Percentiles rank a stretch among this genome's conserved stretches.
Evolutionary conservation across 1,140 invertebrate genomes (phyloP).

Genomic region (Drosophila willistoni): DNA sequence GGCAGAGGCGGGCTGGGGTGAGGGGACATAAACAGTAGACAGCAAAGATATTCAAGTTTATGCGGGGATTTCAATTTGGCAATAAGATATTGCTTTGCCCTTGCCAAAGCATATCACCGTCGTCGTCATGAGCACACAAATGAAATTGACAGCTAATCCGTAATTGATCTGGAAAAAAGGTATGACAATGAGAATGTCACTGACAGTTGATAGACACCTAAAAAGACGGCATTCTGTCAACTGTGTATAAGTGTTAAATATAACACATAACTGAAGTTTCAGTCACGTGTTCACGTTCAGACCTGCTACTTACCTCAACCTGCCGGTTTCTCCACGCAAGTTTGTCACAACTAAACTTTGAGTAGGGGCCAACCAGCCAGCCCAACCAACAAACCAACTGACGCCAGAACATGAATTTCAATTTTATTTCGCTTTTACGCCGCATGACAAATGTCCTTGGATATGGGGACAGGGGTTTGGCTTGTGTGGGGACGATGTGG

Average conservation of each 20-base stretch:
- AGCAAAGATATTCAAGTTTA: slow-evolving; percentile 34
- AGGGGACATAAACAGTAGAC: slow-evolving; percentile 13
- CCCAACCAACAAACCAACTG: slow-evolving; percentile 19
- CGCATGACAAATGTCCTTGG: slow-evolving; percentile 65
- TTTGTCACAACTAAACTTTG: slow-evolving; percentile 44
- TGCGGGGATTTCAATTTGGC: slow-evolving; percentile 44
- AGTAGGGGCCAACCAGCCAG: slow-evolving; percentile 28
- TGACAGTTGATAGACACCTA: slow-evolving; percentile 48
- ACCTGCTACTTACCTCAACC: neutral
- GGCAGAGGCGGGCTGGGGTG: slow-evolving; percentile 8
- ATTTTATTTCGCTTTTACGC: slow-evolving; percentile 37
- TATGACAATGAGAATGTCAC: slow-evolving; percentile 52
- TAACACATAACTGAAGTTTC: slow-evolving; percentile 39
- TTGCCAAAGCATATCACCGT: slow-evolving; percentile 38
- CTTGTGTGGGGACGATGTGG: neutral
- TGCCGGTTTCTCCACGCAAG: slow-evolving; percentile 21
- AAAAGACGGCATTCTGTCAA: slow-evolving; percentile 35
- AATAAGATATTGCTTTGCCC: slow-evolving; percentile 54
- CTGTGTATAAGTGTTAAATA: slow-evolving; percentile 44
- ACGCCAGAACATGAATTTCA: slow-evolving; percentile 63
- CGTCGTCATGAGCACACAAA: slow-evolving; percentile 52
- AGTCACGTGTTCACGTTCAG: slow-evolving; percentile 28
- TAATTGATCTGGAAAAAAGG: slow-evolving; percentile 74
- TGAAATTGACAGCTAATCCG: slow-evolving; percentile 77
- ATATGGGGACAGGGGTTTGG: slow-evolving; percentile 1